Conservation (phyloP, 2,797 vertebrate genomes). For the Scolopax bukidnonensis region DNA sequence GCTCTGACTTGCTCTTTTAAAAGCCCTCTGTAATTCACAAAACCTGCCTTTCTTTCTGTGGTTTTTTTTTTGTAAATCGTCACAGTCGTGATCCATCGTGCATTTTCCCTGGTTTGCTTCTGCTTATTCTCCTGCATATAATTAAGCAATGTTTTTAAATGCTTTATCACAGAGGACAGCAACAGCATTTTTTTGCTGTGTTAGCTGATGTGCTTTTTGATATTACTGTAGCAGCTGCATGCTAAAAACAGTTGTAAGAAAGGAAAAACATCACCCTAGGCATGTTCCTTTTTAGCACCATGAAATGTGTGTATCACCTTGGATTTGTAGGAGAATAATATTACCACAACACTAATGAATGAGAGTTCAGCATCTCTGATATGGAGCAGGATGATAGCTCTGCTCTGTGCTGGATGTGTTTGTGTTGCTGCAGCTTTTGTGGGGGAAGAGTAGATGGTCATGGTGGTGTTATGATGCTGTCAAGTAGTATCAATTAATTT, state of each 20-base stretch:
- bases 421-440: accelerated
- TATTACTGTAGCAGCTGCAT: conserved; percentile 37
- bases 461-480: background rate
- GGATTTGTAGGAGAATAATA: background rate
- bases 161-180: conserved; percentile 30
- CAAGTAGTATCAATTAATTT: background rate
- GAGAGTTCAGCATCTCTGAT: background rate
- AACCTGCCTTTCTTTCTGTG: background rate
- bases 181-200: conserved; percentile 39
- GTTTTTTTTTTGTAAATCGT: background rate
- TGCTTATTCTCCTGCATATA: conserved; percentile 2
- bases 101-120: conserved; percentile 38
- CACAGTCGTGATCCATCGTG: background rate
- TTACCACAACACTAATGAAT: background rate
- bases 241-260: conserved; percentile 47
- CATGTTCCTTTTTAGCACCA: background rate
- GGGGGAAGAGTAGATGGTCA: background rate
- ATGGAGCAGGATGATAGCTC: background rate
- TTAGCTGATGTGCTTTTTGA: conserved; percentile 47
- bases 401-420: background rate
- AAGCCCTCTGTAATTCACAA: conserved; percentile 4
- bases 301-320: background rate
- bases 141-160: conserved; percentile 44
- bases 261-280: conserved; percentile 25
- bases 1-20: background rate